Percentiles rank a stretch among this genome's conserved stretches.
phyloP scores from a whole-genome alignment of 2,888 invertebrate genomes.

The Dyspetes luteomarginatus region DNA sequence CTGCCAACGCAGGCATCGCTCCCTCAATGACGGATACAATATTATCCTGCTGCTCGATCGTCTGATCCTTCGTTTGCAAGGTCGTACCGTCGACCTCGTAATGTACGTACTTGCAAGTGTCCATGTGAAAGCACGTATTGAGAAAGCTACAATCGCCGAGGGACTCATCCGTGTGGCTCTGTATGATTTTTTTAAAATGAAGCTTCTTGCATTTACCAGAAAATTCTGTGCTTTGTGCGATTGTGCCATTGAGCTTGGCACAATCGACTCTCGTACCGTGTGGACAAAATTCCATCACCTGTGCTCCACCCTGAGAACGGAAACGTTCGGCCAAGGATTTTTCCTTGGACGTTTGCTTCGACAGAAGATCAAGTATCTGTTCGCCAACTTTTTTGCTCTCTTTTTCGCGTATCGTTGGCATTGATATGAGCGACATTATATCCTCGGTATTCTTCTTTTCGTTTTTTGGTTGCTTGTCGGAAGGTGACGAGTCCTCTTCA shows the following conservation, averaged over 20 bases:
- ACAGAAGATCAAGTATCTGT: slow-evolving; percentile 96
- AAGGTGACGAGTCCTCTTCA: slow-evolving; percentile 72
- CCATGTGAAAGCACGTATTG: slow-evolving; percentile 99
- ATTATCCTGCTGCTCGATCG: slow-evolving; percentile 70
- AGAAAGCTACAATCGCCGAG: slow-evolving; percentile 98
- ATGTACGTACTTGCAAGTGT: slow-evolving; percentile 99
- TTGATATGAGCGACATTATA: slow-evolving; percentile 91
- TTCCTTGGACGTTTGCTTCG: slow-evolving; percentile 98
- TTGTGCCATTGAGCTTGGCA: slow-evolving; percentile 79
- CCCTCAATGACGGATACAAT: slow-evolving; percentile 68
- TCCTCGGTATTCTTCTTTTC: slow-evolving; percentile 81
- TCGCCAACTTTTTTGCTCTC: slow-evolving; percentile 98
- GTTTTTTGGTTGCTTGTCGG: slow-evolving; percentile 77
- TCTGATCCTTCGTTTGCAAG: slow-evolving; percentile 83
- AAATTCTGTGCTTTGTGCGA: slow-evolving; percentile 77
- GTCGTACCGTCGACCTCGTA: slow-evolving; percentile 95
- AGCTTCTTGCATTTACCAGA: slow-evolving; percentile 92
- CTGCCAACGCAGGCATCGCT: slow-evolving; percentile 68
- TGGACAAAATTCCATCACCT: slow-evolving; percentile 98
- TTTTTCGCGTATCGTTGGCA: slow-evolving; percentile 97
- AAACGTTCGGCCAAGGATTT: slow-evolving; percentile 97
- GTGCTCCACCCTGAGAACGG: slow-evolving; percentile 96
- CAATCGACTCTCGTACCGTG: slow-evolving; percentile 97
- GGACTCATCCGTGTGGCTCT: slow-evolving; percentile 96
- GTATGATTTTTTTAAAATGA: slow-evolving; percentile 98